A percentile compares a stretch with the other conserved stretches of the same genome.
These are phyloP conservation scores for Anseranas semipalmata DNA, from an alignment of 2,113 vertebrate genomes.

Conservation along the genomic window DNA sequence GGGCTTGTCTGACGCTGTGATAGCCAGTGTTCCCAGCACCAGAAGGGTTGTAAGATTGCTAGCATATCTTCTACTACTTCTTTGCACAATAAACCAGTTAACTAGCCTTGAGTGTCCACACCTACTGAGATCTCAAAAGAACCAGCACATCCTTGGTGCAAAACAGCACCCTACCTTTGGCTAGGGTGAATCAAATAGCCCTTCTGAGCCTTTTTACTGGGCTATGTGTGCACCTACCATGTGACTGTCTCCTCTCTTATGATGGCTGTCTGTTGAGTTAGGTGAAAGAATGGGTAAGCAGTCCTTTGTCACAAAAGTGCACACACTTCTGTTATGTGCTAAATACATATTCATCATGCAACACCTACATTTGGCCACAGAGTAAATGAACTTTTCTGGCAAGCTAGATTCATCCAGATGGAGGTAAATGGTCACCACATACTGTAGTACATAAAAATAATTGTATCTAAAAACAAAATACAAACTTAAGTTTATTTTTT, in stretches of 20 bases:
- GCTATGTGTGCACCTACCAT: background rate
- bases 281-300: background rate
- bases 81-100: background rate
- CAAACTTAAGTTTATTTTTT: background rate
- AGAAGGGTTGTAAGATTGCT: background rate
- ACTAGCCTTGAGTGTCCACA: background rate
- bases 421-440: background rate
- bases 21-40: background rate
- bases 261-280: background rate
- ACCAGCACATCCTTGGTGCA: background rate
- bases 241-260: background rate
- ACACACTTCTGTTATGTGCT: accelerated
- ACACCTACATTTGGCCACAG: background rate
- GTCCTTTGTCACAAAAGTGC: background rate
- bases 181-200: background rate
- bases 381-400: background rate
- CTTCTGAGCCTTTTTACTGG: background rate
- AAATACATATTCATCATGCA: background rate
- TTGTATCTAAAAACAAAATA: background rate
- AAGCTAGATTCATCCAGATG: background rate
- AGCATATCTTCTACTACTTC: background rate
- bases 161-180: background rate
- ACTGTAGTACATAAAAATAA: background rate
- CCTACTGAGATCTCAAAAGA: background rate
- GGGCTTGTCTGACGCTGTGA: accelerated